Conservation (phyloP, 1,140 invertebrate species). For the Saccostrea cuccullata region DNA sequence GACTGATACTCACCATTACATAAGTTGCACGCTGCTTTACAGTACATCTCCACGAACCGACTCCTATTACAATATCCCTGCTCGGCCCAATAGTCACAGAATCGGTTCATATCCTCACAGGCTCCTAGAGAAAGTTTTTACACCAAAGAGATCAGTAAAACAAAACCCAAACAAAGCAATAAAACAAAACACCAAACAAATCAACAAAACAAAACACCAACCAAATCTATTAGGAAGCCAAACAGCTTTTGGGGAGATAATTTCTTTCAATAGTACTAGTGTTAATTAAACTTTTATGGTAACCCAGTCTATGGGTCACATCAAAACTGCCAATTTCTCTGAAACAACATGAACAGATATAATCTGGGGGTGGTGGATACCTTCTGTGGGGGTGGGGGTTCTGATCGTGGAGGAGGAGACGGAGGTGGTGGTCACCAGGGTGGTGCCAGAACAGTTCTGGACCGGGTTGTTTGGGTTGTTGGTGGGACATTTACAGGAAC, state of each 20-base stretch:
- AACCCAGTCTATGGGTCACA: no score
- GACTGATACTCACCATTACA: constrained; percentile 3
- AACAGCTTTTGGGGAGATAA: no score
- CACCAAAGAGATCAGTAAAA: no score
- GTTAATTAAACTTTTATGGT: no score
- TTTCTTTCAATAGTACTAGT: no score
- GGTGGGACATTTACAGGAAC: constrained; percentile 61
- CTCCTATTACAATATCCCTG: not conserved
- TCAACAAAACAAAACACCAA: no score
- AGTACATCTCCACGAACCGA: constrained; percentile 15
- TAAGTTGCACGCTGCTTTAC: not conserved
- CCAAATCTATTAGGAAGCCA: no score
- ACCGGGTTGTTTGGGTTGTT: constrained; percentile 25
- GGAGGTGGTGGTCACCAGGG: not conserved
- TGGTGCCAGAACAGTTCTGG: not conserved
- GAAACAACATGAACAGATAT: no score
- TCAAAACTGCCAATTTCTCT: no score
- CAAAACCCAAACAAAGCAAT: no score
- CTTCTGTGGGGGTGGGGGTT: not conserved
- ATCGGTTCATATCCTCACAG: not conserved
- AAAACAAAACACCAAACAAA: no score
- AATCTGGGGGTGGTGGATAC: not conserved
- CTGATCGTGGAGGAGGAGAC: not conserved
- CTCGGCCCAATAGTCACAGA: not conserved
- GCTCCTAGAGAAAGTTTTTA: not conserved